Base-by-base conservation (phyloP, 2,113 vertebrate genomes). In the Neotoma lepida region DNA sequence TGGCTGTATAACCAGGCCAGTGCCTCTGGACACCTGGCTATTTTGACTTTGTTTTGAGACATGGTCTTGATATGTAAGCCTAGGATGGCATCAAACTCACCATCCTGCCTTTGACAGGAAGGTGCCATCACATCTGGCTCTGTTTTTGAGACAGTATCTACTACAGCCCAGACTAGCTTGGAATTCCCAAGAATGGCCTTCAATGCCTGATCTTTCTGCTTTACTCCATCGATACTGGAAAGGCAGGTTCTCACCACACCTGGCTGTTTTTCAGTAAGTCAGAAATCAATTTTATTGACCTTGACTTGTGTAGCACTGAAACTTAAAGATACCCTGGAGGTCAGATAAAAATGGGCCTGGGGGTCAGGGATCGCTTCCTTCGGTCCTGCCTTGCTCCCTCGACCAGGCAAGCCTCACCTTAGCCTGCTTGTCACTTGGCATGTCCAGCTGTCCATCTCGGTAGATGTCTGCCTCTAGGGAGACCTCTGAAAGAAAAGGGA, bases 391-490 rank as follows among this genome's bases (percentile, higher is more conserved):
- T 54, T 80, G 1, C 26, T 0, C 26, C 30, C 46, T 2, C 5
- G 2, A 39, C 49, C 56, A 0, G 10, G 35, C 61, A 35, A 30
- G 28, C 63, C 97, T 97, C 88, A 97, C 97, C 96, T 97, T 97
- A 97, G 99, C 99, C 99, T 99, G 46, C 98, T 97, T 33, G 98
- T 97, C 97, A 97, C 97, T 56, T 96, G 98, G 35, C 81, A 92
- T 95, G 98, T 98, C 98, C n/a, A 98, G 98, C 0, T 96, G 61
- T 0, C 99, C 99, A 0, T 98, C 98, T 88, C 99, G 98, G 96
- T 97, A 98, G 24, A 98, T 96, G 5, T 99, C 99, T 0, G 98
- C 98, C 0, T 99, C 99, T 97, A 99, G 97, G 0, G 99, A 99
- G 96, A 99, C 96, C 88, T 98, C 99, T 99, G 98, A 0, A 77